Evolutionary conservation across 2,888 invertebrate genomes (phyloP).

Genomic region (Cerceris ruficornis): DNA sequence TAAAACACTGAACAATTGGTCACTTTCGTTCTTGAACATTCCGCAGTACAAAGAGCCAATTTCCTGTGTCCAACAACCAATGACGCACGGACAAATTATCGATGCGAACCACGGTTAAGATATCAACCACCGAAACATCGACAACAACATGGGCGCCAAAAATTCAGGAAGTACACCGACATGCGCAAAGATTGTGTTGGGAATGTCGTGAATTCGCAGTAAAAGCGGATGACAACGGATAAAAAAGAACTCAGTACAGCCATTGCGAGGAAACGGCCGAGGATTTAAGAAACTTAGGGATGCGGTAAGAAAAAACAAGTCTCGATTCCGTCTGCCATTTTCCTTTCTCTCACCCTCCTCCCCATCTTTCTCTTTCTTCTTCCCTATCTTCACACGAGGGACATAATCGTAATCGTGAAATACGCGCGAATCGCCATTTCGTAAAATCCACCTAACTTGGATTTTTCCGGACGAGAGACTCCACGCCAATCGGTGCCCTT

Average conservation of each 20-base stretch:
- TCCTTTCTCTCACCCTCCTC: too few species aligned
- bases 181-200: background rate
- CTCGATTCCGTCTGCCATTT: conserved; percentile 9
- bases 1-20: too few species aligned
- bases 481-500: background rate
- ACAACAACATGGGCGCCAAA: background rate
- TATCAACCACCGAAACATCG: background rate
- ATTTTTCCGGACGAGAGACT: conserved; percentile 29
- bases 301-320: conserved; percentile 8
- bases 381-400: background rate
- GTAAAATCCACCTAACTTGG: conserved; percentile 22
- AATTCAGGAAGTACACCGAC: background rate
- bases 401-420: conserved; percentile 57
- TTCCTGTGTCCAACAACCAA: too few species aligned
- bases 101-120: background rate
- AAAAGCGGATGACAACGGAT: background rate
- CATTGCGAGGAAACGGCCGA: background rate
- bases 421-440: conserved; percentile 38
- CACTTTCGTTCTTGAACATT: too few species aligned
- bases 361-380: too few species aligned
- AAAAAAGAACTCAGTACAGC: background rate
- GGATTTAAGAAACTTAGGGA: conserved; percentile 24
- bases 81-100: background rate
- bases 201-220: background rate
- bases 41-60: too few species aligned